These are phyloP conservation scores for Limnothrissa miodon DNA, from an alignment of 2,113 vertebrate species.

Conservation along the genomic window DNA sequence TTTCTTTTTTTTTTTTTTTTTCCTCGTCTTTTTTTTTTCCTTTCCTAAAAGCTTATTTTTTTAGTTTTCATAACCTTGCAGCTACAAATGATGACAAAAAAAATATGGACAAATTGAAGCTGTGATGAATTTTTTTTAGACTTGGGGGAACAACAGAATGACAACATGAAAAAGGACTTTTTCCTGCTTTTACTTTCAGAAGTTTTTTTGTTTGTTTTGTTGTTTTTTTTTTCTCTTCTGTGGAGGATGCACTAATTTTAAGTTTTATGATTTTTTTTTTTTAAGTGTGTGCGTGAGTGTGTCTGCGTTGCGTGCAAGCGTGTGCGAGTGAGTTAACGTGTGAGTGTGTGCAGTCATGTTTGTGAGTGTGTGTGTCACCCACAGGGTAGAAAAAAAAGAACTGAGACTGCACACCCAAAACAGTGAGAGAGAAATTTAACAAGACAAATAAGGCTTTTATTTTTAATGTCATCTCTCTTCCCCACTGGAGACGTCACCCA, in stretches of 20 bases:
- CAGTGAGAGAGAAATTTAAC: constrained; percentile 26
- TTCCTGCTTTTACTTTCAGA: constrained; percentile 89
- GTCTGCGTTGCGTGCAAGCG: constrained; percentile 65
- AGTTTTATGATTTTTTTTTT: constrained; percentile 69
- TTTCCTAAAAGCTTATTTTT: constrained; percentile 64
- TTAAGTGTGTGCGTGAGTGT: constrained; percentile 53
- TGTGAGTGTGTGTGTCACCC: constrained; percentile 74
- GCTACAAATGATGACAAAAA: constrained; percentile 63
- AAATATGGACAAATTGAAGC: constrained; percentile 60
- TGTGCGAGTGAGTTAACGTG: not conserved
- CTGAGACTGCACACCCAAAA: constrained; percentile 74
- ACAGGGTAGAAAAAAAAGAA: constrained; percentile 72
- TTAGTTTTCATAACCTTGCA: constrained; percentile 80
- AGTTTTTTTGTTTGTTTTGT: constrained; percentile 65
- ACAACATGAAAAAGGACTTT: constrained; percentile 74
- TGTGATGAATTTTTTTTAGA: constrained; percentile 84
- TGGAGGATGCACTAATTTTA: constrained; percentile 97
- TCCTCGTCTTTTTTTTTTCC: constrained; percentile 46
- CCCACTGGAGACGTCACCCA: constrained; percentile 67
- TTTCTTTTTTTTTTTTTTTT: constrained; percentile 40
- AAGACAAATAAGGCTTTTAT: constrained; percentile 70
- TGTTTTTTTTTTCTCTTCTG: constrained; percentile 69
- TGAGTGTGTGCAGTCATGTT: not conserved
- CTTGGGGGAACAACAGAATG: constrained; percentile 81
- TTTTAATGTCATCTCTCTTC: constrained; percentile 61